Conservation (phyloP, 2,113 vertebrate species). For the Numenius arquata region DNA sequence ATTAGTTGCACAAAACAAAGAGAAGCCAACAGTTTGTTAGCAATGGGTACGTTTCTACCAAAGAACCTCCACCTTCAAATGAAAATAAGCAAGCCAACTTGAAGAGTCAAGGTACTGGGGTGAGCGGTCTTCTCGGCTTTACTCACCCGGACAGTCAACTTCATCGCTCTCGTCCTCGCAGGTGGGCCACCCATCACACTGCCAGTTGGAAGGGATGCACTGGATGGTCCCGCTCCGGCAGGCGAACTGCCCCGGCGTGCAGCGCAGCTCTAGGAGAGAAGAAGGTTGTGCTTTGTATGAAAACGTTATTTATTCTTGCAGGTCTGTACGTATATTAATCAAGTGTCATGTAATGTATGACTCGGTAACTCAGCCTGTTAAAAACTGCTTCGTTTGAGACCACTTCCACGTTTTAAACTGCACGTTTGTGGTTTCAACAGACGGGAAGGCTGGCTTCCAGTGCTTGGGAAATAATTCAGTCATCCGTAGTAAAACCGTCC, state of each 20-base stretch:
- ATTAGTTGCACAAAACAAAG: neutral
- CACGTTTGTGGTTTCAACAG: neutral
- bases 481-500: neutral
- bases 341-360: rapidly evolving
- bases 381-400: neutral
- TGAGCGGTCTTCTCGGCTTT: neutral
- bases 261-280: conserved; percentile 85
- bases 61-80: neutral
- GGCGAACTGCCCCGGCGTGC: conserved; percentile 89
- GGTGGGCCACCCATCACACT: conserved; percentile 93
- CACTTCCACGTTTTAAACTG: neutral
- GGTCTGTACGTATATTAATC: neutral
- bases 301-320: neutral
- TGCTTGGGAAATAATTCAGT: neutral
- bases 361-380: neutral
- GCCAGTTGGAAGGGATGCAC: conserved; percentile 93
- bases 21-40: neutral
- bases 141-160: conserved; percentile 90
- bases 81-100: neutral
- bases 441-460: neutral
- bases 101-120: neutral
- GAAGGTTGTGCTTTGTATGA: neutral
- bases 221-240: conserved; percentile 95
- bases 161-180: conserved; percentile 97
- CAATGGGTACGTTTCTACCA: neutral